Base-by-base conservation (phyloP, 2,888 invertebrate species). In the Portevinia maculata region DNA sequence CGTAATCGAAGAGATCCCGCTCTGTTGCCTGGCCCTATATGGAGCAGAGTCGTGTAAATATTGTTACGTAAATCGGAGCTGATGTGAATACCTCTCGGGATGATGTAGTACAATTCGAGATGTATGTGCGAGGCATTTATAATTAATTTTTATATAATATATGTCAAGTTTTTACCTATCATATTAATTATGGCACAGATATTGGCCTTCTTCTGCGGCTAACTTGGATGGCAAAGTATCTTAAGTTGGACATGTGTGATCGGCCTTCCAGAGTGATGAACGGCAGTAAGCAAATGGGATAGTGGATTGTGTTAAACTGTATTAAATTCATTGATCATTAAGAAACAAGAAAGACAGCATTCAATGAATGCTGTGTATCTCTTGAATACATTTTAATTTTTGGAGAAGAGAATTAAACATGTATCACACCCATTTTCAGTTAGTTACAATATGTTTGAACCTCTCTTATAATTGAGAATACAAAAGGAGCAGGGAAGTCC, bases 91-190 rank as follows among this genome's bases (percentile, higher is more conserved):
- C 37, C 48, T 4, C 52, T 53, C 19, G 21, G 17, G 55, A 70
- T 44, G 70, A 62, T 79, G 79, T 64, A 44, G 65, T 73, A 19
- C 64, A 57, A 46, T 44, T 41, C 37, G 52, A 64, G 79, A 75
- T 67, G 70, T 79, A 81, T 81, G 79, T 81, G 79, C 75, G 7
- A 44, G 57, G 79, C 79, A 81, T 81, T 81, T 81, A 53, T 81
- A 81, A 81, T 81, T 81, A 70, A 75, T 81, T 81, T 81, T 81
- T 69, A 75, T 76, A 59, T 59, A 75, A 70, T 81, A 52, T 39
- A 41, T 64, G 74, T 24, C 24, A 5, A 55, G 7, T 4, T 50
- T 24, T 69, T 57, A 75, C 55, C 75, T 70, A 70, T 81, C 79
- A 75, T 81, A 75, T 69, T 81, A 52, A 75, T 81, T 81, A 75